A percentile compares a stretch with the other conserved stretches of the same genome.
These are phyloP conservation scores for Caenorhabditis sulstoni DNA, from an alignment of 2,888 invertebrate species.

Conservation along the genomic window DNA sequence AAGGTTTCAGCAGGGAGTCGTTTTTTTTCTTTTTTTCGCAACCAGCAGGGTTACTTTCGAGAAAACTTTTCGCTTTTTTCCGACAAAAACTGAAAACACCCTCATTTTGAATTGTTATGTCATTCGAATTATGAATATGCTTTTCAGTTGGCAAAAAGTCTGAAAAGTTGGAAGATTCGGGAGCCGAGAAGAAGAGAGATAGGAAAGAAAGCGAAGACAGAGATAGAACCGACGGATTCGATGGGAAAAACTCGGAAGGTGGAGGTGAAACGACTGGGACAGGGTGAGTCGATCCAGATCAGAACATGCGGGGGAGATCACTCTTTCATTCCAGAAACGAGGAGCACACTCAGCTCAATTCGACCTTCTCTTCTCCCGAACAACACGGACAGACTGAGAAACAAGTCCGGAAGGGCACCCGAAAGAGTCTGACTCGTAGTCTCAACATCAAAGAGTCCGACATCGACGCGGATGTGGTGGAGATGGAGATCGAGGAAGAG, in stretches of 20 bases:
- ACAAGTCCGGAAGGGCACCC: slow-evolving; percentile 46
- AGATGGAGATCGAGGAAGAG: slow-evolving; percentile 38
- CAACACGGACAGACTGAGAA: slow-evolving; percentile 57
- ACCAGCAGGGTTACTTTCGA: slow-evolving; percentile 3
- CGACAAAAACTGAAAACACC: neutral
- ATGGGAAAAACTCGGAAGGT: slow-evolving; percentile 11
- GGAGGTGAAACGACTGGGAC: slow-evolving; percentile 1
- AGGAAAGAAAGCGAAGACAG: slow-evolving; percentile 46
- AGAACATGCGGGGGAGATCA: no score
- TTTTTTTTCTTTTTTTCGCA: slow-evolving; percentile 31
- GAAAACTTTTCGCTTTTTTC: neutral
- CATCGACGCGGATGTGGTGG: slow-evolving; percentile 58
- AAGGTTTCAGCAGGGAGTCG: slow-evolving; percentile 55
- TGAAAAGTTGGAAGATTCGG: slow-evolving; percentile 14
- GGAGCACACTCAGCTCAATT: slow-evolving; percentile 31
- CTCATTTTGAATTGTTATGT: neutral
- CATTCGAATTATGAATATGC: neutral
- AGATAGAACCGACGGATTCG: slow-evolving; percentile 7
- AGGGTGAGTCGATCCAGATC: no score
- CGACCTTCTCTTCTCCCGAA: slow-evolving; percentile 37
- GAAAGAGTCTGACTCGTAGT: slow-evolving; percentile 59
- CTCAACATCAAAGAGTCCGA: slow-evolving; percentile 59
- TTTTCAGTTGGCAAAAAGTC: slow-evolving; percentile 41
- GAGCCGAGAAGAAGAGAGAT: slow-evolving; percentile 32
- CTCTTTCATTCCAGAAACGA: slow-evolving; percentile 23